A percentile compares a stretch with the other conserved stretches of the same genome.
Conservation (phyloP, 2,797 vertebrate species). For the Anolis apletophallus region DNA sequence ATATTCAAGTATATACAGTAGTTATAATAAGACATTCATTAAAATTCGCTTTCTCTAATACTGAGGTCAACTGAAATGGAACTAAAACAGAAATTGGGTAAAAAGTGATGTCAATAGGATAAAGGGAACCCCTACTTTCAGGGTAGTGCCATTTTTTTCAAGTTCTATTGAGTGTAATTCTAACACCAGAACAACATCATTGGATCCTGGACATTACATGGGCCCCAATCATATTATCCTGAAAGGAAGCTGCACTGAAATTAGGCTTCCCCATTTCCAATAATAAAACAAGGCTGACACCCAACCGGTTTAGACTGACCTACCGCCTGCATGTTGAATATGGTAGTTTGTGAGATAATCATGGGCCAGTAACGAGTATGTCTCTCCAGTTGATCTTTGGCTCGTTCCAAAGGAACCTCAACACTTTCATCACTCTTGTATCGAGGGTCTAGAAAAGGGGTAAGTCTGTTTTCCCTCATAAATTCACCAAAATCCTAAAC, state of each 20-base stretch:
- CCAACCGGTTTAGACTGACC: conserved; percentile 61
- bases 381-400: conserved; percentile 95
- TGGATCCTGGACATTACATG: too few species aligned
- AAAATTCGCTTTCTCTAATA: background rate
- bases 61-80: background rate
- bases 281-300: background rate
- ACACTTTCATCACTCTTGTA: conserved; percentile 83
- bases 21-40: background rate
- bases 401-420: conserved; percentile 90
- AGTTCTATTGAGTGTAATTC: too few species aligned
- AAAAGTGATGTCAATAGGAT: background rate
- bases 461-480: conserved; percentile 98
- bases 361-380: conserved; percentile 99
- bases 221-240: background rate
- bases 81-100: background rate
- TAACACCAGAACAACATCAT: background rate
- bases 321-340: conserved; percentile 99
- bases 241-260: background rate
- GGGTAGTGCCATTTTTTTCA: background rate
- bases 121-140: background rate
- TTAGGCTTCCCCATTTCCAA: background rate
- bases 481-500: conserved; percentile 98
- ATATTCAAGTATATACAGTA: too few species aligned
- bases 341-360: conserved; percentile 99
- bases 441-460: conserved; percentile 90